Percentiles rank a stretch among this genome's conserved stretches.
Conservation (phyloP, 2,113 vertebrate genomes). For the Trachemys scripta region DNA sequence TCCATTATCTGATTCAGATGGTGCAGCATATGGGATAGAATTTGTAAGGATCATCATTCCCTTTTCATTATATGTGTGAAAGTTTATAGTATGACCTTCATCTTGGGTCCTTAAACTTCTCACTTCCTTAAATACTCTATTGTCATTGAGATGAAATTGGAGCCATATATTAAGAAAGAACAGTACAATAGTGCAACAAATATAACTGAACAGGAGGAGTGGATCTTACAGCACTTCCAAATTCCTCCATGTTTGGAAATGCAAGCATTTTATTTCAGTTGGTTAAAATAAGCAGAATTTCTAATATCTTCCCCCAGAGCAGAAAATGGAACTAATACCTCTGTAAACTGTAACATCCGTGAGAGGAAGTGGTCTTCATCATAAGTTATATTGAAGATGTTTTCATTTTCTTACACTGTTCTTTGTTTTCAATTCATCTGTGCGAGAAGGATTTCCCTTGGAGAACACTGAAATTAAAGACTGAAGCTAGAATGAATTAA, state of each 20-base stretch:
- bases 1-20: slow-evolving; percentile 47
- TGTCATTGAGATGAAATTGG: background rate
- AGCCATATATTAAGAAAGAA: background rate
- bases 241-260: slow-evolving; percentile 38
- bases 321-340: slow-evolving; percentile 56
- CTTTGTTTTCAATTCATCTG: slow-evolving; percentile 48
- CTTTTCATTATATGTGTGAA: slow-evolving; percentile 3
- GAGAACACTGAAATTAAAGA: slow-evolving; percentile 60
- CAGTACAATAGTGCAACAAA: background rate
- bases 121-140: background rate
- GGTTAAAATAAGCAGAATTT: slow-evolving; percentile 64
- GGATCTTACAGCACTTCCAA: slow-evolving; percentile 37
- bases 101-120: background rate
- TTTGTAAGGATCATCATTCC: background rate
- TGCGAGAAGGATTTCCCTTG: slow-evolving; percentile 47
- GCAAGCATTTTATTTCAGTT: slow-evolving; percentile 46
- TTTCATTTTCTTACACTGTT: slow-evolving; percentile 37
- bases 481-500: slow-evolving; percentile 62
- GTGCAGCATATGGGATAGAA: slow-evolving; percentile 7
- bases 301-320: slow-evolving; percentile 28
- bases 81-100: slow-evolving; percentile 6
- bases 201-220: background rate
- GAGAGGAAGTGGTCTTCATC: slow-evolving; percentile 59
- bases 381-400: slow-evolving; percentile 29
- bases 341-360: slow-evolving; percentile 47